These are phyloP conservation scores for Hirundo rustica DNA, from an alignment of 2,797 vertebrate genomes.

Conservation along the genomic window DNA sequence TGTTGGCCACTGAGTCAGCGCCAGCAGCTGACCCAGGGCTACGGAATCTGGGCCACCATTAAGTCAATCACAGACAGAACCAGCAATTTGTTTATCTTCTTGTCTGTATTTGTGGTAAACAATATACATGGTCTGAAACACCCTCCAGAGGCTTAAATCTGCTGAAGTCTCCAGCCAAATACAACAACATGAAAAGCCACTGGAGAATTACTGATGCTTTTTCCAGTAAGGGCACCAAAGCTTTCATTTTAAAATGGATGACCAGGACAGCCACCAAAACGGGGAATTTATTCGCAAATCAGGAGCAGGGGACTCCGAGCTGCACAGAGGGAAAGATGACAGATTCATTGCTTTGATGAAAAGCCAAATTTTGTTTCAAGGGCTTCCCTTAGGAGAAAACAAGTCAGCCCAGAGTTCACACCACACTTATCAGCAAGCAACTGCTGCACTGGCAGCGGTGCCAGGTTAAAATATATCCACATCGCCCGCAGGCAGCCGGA, in stretches of 20 bases:
- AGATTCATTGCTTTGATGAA: conserved; percentile 59
- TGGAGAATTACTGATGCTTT: conserved; percentile 7
- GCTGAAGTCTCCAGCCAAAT: conserved; percentile 10
- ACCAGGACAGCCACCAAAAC: conserved; percentile 13
- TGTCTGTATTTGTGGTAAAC: neutral
- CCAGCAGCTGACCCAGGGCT: neutral
- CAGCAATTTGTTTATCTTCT: neutral
- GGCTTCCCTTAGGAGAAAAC: conserved; percentile 25
- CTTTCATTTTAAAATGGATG: conserved; percentile 29
- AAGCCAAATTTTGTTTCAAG: conserved; percentile 48
- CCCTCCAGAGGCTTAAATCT: conserved; percentile 26
- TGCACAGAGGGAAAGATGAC: conserved; percentile 20
- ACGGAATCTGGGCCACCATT: neutral
- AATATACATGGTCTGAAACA: neutral
- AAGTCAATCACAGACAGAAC: neutral
- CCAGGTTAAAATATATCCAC: neutral
- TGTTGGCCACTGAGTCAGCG: neutral
- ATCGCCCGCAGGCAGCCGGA: neutral
- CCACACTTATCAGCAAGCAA: neutral
- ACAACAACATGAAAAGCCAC: neutral
- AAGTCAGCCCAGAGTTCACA: conserved; percentile 31
- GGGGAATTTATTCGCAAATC: conserved; percentile 48
- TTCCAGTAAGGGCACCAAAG: conserved; percentile 31
- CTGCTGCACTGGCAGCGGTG: neutral
- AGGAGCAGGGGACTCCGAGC: neutral